Evolutionary conservation across 1,140 invertebrate species (phyloP), one percentile per base, ranked within the genome.

Genomic region (Portunus trituberculatus): DNA sequence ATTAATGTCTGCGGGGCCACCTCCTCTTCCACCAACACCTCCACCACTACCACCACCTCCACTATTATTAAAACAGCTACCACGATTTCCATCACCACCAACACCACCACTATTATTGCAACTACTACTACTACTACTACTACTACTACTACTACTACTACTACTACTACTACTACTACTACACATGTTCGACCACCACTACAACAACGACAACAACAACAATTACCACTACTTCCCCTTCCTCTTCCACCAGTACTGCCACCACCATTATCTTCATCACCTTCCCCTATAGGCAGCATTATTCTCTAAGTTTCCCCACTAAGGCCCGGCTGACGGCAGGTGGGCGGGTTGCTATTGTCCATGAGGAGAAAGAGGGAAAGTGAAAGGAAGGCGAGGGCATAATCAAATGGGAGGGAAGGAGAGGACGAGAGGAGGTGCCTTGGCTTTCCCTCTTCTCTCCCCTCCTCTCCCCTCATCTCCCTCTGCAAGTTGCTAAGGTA

Each of bases 351-450:
- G 67, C 67, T 76, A 76, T 76, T 76, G 67, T 76, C 20, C 67
- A 76, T 12, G 67, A n/a, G 67, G n/a, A 76, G 67, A 0, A 8
- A 25, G 67, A 76, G 20, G 67, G 67, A 25, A 25, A 25, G 67
- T 76, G n/a, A 76, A 76, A n/a, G 67, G 67, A 76, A 76, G 67
- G 67, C 67, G 67, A 76, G 67, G 67, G 67, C 67, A 76, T 76
- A 76, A 76, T 76, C 16, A 76, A 76, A 20, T 2, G 67, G 67
- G 67, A 25, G 67, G n/a, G 67, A 76, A 76, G 20, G 67, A 76
- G 20, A n/a, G 67, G 67, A n/a, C 0, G 67, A 8, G 67, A n/a
- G 20, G n/a, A 20, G 67, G 67, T 76, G 20, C 20, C 20, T 25
- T 76, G 20, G 67, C n/a, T 25, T 2, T 7, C n/a, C 52, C 52